Evolutionary conservation across 92 coral and sea anemone genomes (phyloP).

Genomic region (Phenganax stokvisi): DNA sequence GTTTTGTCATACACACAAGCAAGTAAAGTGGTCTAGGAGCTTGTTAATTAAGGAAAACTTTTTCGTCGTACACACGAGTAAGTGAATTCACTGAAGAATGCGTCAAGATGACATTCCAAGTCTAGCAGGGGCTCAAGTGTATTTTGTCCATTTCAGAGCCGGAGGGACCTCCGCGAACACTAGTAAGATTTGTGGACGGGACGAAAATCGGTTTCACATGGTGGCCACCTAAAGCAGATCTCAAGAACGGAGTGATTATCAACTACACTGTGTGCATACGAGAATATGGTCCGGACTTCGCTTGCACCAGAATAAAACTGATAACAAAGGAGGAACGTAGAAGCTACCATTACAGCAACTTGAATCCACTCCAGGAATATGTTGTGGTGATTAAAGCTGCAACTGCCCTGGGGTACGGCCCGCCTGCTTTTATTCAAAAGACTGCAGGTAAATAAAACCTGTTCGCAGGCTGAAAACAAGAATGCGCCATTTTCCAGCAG

Average conservation of each 20-base stretch:
- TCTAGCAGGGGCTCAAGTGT: neutral
- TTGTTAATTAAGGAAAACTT: too few relatives aligned
- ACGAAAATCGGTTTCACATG: neutral
- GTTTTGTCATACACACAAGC: too few relatives aligned
- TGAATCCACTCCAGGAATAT: slow-evolving; percentile 13
- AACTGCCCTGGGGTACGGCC: slow-evolving; percentile 17
- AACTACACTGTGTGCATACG: slow-evolving; percentile 27
- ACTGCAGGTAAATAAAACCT: slow-evolving; percentile 1
- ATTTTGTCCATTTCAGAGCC: slow-evolving; percentile 8
- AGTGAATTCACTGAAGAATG: too few relatives aligned
- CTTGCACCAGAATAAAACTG: neutral
- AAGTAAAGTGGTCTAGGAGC: too few relatives aligned
- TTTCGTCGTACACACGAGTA: too few relatives aligned
- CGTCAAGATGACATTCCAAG: too few relatives aligned
- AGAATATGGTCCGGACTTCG: neutral
- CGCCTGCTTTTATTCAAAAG: slow-evolving; percentile 16
- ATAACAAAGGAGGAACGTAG: neutral
- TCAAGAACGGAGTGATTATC: slow-evolving; percentile 15
- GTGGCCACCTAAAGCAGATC: slow-evolving; percentile 1
- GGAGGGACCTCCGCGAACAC: slow-evolving; percentile 3
- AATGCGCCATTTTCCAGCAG: too few relatives aligned
- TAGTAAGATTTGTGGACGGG: neutral
- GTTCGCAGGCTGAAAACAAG: too few relatives aligned
- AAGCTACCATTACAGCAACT: neutral
- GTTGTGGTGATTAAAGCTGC: slow-evolving; percentile 17